These are phyloP conservation scores for Heliconius nattereri DNA, from an alignment of 1,140 invertebrate species.

Conservation along the genomic window DNA sequence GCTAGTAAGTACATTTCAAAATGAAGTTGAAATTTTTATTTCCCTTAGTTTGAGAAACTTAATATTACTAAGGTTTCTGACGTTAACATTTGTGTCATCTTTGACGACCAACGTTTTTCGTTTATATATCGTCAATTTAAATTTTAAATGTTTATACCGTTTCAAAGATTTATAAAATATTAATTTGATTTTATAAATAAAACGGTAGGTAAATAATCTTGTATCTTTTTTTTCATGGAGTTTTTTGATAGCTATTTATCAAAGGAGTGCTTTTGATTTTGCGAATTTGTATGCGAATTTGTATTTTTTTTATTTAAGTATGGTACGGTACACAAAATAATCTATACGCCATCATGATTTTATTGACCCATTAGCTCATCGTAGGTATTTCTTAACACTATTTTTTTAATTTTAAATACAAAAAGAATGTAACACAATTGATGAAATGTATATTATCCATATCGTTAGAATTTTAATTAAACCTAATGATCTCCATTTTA, in stretches of 20 bases:
- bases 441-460: background rate
- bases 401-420: background rate
- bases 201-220: too few species aligned
- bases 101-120: conserved; percentile 1
- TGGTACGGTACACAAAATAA: too few species aligned
- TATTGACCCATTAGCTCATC: background rate
- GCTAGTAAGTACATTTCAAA: background rate
- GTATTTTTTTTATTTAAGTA: too few species aligned
- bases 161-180: background rate
- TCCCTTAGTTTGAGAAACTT: background rate
- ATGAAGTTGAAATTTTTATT: background rate
- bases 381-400: background rate
- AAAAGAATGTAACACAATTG: background rate
- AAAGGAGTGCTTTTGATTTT: too few species aligned
- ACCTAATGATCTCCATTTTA: background rate
- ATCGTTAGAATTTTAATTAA: background rate
- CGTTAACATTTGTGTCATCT: background rate
- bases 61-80: background rate
- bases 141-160: background rate
- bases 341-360: too few species aligned
- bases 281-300: too few species aligned
- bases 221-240: too few species aligned
- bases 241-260: too few species aligned
- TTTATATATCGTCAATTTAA: background rate
- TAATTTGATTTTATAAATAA: background rate